Evolutionary conservation across 1,140 invertebrate genomes (phyloP), one percentile per base, ranked within the genome.

Genomic region (Macrobrachium rosenbergii): DNA sequence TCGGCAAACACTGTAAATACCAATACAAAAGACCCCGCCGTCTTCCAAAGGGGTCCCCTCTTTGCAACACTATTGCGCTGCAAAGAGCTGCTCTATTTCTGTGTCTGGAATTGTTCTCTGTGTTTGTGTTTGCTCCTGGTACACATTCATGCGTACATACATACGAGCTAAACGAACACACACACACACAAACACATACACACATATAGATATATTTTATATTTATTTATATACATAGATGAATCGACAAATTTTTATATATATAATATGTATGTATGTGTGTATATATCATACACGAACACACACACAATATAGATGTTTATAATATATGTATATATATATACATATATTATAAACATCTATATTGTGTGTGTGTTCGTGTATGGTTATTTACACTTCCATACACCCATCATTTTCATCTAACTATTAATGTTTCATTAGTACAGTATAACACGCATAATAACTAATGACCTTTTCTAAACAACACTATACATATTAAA

Each of bases 251-350:
- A n/a, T n/a, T n/a, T n/a, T n/a, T n/a, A n/a, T n/a, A n/a, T n/a
- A n/a, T n/a, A n/a, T n/a, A n/a, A 58, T 77, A 77, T 77, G 45
- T 77, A 77, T 77, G 45, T 77, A 77, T 77, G 45, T 77, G 45
- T 77, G 45, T 77, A 58, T 77, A 77, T 77, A 77, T 77, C 17
- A 37, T 3, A 37, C 28, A 37, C 28, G 28, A 2, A 37, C 28
- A 37, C 28, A 37, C 28, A 37, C 28, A 37, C 28, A 37, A 37
- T 37, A 37, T 37, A 72, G 3, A 16, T 23, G 23, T 28, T 1
- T 28, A 75, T 17, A n/a, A 16, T 75, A 21, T 75, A 5, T 75
- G 28, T 75, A 5, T 75, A 52, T 75, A 19, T 75, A 52, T 75
- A 19, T 75, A 52, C 37, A 7, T 43, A 19, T 75, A 52, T n/a